phyloP scores from a whole-genome alignment of 2,113 vertebrate species.

The Clarias macrocephalus region DNA sequence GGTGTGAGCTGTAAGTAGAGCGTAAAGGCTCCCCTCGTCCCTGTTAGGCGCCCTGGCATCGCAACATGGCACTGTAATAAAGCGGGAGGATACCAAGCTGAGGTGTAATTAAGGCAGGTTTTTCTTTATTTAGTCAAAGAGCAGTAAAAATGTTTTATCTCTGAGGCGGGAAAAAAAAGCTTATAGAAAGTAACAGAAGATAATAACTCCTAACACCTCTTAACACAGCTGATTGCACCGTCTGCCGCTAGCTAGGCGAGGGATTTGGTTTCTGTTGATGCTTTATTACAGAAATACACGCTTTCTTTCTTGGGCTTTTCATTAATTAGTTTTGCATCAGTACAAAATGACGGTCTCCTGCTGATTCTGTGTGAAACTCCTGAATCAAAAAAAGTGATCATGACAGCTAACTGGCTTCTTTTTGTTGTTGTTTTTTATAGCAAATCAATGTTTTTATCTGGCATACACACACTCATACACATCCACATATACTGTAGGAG shows the following conservation, averaged over 20 bases:
- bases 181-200: slow-evolving; percentile 1
- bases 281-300: background rate
- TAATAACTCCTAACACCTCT: slow-evolving; percentile 29
- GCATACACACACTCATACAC: background rate
- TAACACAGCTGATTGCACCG: background rate
- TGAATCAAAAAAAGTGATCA: slow-evolving; percentile 5
- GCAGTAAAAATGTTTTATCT: background rate
- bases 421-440: background rate
- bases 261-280: background rate
- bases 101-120: slow-evolving; percentile 2
- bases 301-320: background rate
- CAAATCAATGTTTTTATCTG: slow-evolving; percentile 36
- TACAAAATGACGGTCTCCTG: background rate
- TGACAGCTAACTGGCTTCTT: slow-evolving; percentile 20
- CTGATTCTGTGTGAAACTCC: background rate
- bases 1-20: slow-evolving; percentile 8
- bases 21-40: background rate
- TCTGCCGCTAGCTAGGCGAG: background rate
- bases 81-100: background rate
- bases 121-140: background rate
- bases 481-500: background rate
- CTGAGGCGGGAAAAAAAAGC: background rate
- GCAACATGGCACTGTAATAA: background rate
- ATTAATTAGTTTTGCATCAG: slow-evolving; percentile 20
- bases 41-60: background rate